Conservation (phyloP, 2,888 invertebrate genomes). For the Rotaria magnacalcarata region DNA sequence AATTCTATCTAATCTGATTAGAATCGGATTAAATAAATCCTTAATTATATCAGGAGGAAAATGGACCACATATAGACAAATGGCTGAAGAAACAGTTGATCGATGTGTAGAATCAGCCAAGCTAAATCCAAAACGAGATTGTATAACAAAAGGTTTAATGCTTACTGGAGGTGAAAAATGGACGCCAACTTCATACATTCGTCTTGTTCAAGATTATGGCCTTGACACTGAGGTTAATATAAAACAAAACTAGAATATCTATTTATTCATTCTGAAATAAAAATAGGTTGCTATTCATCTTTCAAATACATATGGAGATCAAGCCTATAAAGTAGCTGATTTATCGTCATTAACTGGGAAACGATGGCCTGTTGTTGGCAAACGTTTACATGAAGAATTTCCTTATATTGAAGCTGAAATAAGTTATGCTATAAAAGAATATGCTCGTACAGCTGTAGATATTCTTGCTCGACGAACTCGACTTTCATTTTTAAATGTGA, state of each 20-base stretch:
- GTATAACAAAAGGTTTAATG: constrained; percentile 78
- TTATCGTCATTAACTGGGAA: constrained; percentile 88
- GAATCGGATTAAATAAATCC: not conserved
- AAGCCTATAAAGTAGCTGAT: constrained; percentile 75
- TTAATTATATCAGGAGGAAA: constrained; percentile 70
- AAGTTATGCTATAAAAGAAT: constrained; percentile 83
- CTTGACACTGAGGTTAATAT: constrained; percentile 76
- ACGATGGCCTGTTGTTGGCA: constrained; percentile 95
- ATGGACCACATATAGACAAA: constrained; percentile 96
- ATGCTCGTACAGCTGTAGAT: constrained; percentile 90
- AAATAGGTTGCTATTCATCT: constrained; percentile 78
- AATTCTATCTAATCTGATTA: not conserved
- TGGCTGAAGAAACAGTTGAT: constrained; percentile 94
- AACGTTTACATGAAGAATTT: constrained; percentile 90
- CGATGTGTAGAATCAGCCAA: constrained; percentile 68
- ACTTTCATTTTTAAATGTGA: constrained; percentile 89
- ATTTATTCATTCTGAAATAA: not conserved
- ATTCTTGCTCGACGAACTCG: constrained; percentile 89
- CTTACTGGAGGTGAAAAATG: constrained; percentile 94
- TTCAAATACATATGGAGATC: constrained; percentile 89
- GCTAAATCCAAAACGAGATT: constrained; percentile 60
- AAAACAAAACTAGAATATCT: not conserved
- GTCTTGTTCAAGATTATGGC: constrained; percentile 96
- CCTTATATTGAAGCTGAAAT: constrained; percentile 97
- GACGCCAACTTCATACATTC: constrained; percentile 95